Percentiles rank a stretch among this genome's conserved stretches.
Evolutionary conservation across 2,888 invertebrate genomes (phyloP).

Genomic region (Nineta flava): DNA sequence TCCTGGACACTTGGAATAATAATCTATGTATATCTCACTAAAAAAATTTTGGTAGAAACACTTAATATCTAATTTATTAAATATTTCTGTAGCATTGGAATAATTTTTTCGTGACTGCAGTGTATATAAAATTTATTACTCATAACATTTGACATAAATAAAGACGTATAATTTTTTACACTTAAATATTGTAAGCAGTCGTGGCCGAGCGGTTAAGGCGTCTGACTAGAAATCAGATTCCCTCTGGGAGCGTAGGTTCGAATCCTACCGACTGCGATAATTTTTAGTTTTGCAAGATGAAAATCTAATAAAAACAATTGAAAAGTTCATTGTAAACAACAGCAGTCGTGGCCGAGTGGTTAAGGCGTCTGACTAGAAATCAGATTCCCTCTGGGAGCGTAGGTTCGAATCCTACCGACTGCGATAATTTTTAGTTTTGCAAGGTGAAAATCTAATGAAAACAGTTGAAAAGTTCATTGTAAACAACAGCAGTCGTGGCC

Average conservation of each 20-base stretch:
- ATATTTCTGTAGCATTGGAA: no score
- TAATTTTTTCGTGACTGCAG: no score
- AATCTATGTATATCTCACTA: no score
- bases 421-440: slow-evolving; percentile 32
- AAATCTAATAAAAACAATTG: no score
- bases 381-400: slow-evolving; percentile 83
- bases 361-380: slow-evolving; percentile 52
- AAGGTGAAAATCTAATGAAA: no score
- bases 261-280: slow-evolving; percentile 68
- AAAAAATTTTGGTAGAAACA: no score
- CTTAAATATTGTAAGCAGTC: slow-evolving; percentile 48
- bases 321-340: background rate
- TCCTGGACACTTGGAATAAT: no score
- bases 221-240: slow-evolving; percentile 83
- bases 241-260: slow-evolving; percentile 84
- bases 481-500: slow-evolving; percentile 2
- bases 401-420: slow-evolving; percentile 83
- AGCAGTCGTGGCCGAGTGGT: slow-evolving; percentile 77
- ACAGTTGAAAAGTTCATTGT: background rate
- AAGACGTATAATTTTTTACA: no score
- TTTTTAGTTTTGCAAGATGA: background rate
- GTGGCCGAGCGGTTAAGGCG: slow-evolving; percentile 82
- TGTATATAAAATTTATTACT: no score
- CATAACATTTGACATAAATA: no score
- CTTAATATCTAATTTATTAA: no score